Conservation (phyloP, 2,888 invertebrate genomes). For the Liopterus haemorrhoidalis region DNA sequence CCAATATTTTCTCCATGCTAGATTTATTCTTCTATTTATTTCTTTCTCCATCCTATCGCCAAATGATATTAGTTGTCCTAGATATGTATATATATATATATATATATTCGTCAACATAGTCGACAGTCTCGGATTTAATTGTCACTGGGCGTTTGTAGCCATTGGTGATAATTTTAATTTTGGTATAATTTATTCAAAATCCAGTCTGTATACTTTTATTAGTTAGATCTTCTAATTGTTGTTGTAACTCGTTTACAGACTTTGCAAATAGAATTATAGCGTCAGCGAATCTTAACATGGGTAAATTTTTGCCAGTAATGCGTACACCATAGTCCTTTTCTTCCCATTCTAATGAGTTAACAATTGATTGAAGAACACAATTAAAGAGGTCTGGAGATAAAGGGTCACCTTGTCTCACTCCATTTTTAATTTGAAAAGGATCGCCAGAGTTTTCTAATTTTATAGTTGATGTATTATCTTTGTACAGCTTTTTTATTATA, state of each 20-base stretch:
- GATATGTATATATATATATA: no score
- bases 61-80: no score
- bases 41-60: no score
- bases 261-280: background rate
- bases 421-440: background rate
- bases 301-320: background rate
- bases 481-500: background rate
- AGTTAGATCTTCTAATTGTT: background rate
- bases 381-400: background rate
- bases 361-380: background rate
- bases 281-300: background rate
- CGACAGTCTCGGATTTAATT: background rate
- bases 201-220: background rate
- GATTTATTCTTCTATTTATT: no score
- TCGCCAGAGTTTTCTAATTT: background rate
- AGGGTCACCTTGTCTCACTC: background rate
- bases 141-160: background rate
- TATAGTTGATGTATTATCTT: background rate
- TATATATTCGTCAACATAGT: background rate
- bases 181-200: background rate
- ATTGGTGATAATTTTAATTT: background rate
- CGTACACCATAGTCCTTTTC: background rate
- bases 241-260: background rate
- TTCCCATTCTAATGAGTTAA: background rate
- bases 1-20: no score